Base-by-base conservation (phyloP, 2,888 invertebrate species). In the Tipula lateralis region DNA sequence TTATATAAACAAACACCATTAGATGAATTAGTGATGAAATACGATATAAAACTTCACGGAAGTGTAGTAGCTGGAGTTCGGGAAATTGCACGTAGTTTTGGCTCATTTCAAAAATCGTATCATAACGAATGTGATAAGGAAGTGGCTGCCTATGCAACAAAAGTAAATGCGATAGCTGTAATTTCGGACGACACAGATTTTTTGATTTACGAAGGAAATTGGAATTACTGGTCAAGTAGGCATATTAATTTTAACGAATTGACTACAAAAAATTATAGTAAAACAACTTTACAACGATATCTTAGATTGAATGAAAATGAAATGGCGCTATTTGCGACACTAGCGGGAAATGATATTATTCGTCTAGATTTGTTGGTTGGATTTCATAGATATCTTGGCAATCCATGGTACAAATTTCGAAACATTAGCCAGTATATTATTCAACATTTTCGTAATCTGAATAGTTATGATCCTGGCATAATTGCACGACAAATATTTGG, bases 91-190 rank as follows among this genome's bases (percentile, higher is more conserved):
- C 19, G 24, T 7, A 66, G 1, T 9, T 66, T 66, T 9, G 66
- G 66, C 1, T 2, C 19, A 66, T 66, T 66, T 66, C 19, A 24
- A 66, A 19, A 19, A 4, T 66, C 66, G 2, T 66, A 66, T 66
- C 82, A 82, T 9, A 32, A 82, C 5, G 32, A 82, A 9, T 82
- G 82, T 82, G 29, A 82, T 82, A 82, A 29, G n/a, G 82, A 82
- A 29, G 30, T 82, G 16, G 82, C 16, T 9, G 80, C 80, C 1
- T 80, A 80, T 80, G 80, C 80, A 29, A 29, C 7, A 9, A 80
- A 29, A 12, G 80, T 13, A 12, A 80, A 80, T 80, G 80, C 80
- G 0, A 29, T 80, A 9, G 80, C 80, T 80, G 12, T 80, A 29
- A 24, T 80, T 29, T 24, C 29, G 0, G 80, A 29, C 32, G 30